Evolutionary conservation across 1,140 invertebrate genomes (phyloP).

Genomic region (Epicauta chinensis): DNA sequence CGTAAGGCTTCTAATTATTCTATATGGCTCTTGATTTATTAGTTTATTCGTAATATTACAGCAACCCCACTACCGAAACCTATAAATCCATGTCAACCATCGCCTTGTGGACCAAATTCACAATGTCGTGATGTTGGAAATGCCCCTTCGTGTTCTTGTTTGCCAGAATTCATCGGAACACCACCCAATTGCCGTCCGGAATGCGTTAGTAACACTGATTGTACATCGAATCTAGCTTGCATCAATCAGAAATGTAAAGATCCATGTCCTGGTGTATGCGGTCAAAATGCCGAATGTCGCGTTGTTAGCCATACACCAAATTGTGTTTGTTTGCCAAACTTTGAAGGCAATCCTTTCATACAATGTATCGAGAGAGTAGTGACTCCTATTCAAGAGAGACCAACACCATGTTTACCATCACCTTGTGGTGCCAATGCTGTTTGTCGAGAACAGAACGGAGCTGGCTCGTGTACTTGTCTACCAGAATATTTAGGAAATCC

Average conservation of each 20-base stretch:
- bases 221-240: constrained; percentile 55
- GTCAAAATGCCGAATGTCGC: constrained; percentile 57
- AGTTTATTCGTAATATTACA: not conserved
- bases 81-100: constrained; percentile 62
- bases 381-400: constrained; percentile 31
- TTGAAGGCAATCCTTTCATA: constrained; percentile 56
- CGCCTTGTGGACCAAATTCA: constrained; percentile 72
- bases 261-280: constrained; percentile 60
- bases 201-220: constrained; percentile 63
- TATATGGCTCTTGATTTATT: not conserved
- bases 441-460: constrained; percentile 55
- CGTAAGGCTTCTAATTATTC: constrained; percentile 40
- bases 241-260: constrained; percentile 58
- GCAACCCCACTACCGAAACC: constrained; percentile 1
- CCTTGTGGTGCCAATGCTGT: constrained; percentile 64
- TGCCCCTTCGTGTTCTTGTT: constrained; percentile 60
- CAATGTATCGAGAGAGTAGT: constrained; percentile 43
- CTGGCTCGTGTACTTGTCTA: constrained; percentile 62
- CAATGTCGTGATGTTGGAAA: constrained; percentile 58
- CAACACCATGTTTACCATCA: constrained; percentile 54
- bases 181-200: constrained; percentile 70
- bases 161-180: constrained; percentile 63
- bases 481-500: constrained; percentile 66
- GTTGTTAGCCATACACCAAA: constrained; percentile 58
- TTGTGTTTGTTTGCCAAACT: constrained; percentile 54